These are phyloP conservation scores for Hydrotaea diabolus DNA, from an alignment of 2,888 invertebrate genomes.

Conservation along the genomic window DNA sequence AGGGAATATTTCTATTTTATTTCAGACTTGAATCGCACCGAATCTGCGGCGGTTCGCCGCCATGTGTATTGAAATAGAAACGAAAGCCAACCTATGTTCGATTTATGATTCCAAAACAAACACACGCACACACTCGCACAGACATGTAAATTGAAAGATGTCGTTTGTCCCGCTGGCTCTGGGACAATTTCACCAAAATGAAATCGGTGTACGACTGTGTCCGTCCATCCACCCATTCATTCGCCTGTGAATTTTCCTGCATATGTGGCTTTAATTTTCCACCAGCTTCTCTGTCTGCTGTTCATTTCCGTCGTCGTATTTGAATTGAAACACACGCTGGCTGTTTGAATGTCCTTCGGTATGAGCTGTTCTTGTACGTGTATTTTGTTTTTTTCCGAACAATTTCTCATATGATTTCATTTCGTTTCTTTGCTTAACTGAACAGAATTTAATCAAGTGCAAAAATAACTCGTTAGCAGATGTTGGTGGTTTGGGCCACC, in stretches of 20 bases:
- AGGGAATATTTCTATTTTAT: not conserved
- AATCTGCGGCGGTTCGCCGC: not conserved
- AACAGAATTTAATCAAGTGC: constrained; percentile 65
- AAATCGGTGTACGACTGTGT: not conserved
- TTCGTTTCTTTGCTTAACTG: constrained; percentile 50
- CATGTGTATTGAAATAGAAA: not conserved
- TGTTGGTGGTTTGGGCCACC: not conserved
- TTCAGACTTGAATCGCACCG: not conserved
- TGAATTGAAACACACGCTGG: not conserved
- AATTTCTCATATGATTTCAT: constrained; percentile 63
- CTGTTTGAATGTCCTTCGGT: not conserved
- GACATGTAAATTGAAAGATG: not conserved
- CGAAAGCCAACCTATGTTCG: constrained; percentile 1
- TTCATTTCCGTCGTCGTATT: not conserved
- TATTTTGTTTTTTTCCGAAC: constrained; percentile 26
- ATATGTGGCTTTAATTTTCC: not conserved
- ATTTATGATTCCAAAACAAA: constrained; percentile 12
- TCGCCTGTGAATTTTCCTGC: no score
- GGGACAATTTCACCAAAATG: not conserved
- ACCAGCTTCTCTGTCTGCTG: not conserved
- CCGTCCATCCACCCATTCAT: no score
- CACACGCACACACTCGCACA: not conserved
- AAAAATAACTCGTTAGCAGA: constrained; percentile 59
- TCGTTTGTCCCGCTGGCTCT: constrained; percentile 7
- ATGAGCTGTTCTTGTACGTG: constrained; percentile 1